Base-by-base conservation (phyloP, 2,888 invertebrate genomes). In the Euclidia mi region DNA sequence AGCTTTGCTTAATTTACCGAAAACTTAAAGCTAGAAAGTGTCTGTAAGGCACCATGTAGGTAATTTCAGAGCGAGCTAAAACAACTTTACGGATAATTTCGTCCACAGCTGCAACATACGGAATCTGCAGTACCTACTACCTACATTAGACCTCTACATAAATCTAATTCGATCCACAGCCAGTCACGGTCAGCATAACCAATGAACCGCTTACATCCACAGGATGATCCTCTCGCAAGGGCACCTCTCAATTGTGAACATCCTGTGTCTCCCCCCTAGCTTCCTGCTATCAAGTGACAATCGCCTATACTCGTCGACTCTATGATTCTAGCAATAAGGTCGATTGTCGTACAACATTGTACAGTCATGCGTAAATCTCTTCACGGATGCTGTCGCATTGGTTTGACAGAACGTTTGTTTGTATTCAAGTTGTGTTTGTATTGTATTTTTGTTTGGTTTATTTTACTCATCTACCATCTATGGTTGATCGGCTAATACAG, bases 151-250 rank as follows among this genome's bases (percentile, higher is more conserved):
- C 12, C 6, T 14, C 12, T 34, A 4, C 14, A 34, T 34, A 34
- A 20, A 34, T 20, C 9, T 7, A 7, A 46, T 17, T 17, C 25
- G 25, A 40, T 14, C 0, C 29, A 46, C 25, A 12, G 20, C 2
- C 65, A 64, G 55, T 62, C 74, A 76, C 42, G 73, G 76, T 53
- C 64, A 56, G 28, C 44, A 29, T 49, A 41, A 42, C 69, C 76
- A 76, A 66, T 66, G 56, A 46, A 58, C 46, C 55, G 35, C 49
- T 52, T 56, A 59, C 65, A 51, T 43, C 32, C 46, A 81, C 88
- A 87, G 89, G 89, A 90, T 88, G 87, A 85, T 87, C 87, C 80
- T 67, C 70, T 59, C 64, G 71, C 91, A 91, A 92, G 92, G 92
- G 90, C 90, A 85, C 83, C 77, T 80, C 77, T 76, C 92, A 92